phyloP scores from a whole-genome alignment of 1,140 invertebrate species.

The Apis cerana region DNA sequence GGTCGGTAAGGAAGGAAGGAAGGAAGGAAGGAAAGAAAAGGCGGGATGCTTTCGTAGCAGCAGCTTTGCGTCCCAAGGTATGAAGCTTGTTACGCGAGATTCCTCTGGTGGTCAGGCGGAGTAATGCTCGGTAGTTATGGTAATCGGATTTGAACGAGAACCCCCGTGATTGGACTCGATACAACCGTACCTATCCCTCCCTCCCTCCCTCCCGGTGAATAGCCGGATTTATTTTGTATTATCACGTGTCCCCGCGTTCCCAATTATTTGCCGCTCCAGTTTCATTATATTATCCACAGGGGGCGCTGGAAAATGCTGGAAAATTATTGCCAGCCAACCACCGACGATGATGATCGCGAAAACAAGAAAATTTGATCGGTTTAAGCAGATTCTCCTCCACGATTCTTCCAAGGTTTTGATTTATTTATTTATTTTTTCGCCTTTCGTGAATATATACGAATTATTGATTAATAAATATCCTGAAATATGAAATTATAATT shows the following conservation, averaged over 20 bases:
- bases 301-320: no score
- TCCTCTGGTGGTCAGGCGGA: slow-evolving; percentile 53
- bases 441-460: no score
- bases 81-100: slow-evolving; percentile 32
- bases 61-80: slow-evolving; percentile 11
- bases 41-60: not conserved
- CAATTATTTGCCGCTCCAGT: not conserved
- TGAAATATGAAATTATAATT: no score
- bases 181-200: slow-evolving; percentile 50
- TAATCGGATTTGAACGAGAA: slow-evolving; percentile 65
- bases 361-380: no score
- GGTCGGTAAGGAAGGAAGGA: not conserved
- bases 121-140: slow-evolving; percentile 57
- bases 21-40: no score
- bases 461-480: no score
- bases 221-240: not conserved
- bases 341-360: no score
- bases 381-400: no score
- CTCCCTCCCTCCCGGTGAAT: not conserved
- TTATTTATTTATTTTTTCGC: no score
- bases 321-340: no score
- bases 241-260: not conserved
- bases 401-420: no score
- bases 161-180: slow-evolving; percentile 55
- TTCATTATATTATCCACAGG: not conserved